Conservation (phyloP, 2,888 invertebrate species). For the Drosophila formosana region DNA sequence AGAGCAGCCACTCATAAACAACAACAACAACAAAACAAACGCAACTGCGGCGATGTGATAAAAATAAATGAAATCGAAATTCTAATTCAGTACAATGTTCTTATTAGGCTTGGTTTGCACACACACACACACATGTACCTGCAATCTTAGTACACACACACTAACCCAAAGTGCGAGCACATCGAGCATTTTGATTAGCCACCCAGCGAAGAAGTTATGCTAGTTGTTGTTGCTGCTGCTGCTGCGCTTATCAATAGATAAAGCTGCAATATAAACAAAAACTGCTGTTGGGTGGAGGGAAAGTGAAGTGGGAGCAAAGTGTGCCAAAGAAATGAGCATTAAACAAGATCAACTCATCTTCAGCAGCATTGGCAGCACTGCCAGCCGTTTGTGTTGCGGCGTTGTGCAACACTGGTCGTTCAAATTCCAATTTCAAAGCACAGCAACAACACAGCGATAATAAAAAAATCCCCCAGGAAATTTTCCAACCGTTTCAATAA, state of each 20-base stretch:
- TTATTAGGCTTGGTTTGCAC: conserved; percentile 35
- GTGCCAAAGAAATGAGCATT: not conserved
- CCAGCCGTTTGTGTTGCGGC: not conserved
- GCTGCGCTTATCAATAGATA: conserved; percentile 42
- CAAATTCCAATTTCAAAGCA: conserved; percentile 27
- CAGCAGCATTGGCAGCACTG: conserved; percentile 23
- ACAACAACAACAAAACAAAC: conserved; percentile 26
- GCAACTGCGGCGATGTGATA: conserved; percentile 41
- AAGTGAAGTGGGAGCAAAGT: conserved; percentile 14
- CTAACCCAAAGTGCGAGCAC: not conserved
- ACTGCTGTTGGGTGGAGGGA: not conserved
- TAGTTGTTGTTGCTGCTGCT: not conserved
- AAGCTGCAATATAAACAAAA: conserved; percentile 37
- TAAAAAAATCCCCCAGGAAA: conserved; percentile 36
- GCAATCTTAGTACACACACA: conserved; percentile 5
- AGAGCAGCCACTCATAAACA: conserved; percentile 47
- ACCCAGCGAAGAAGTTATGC: not conserved
- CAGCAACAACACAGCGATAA: not conserved
- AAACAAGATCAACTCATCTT: conserved; percentile 12
- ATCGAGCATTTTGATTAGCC: conserved; percentile 62
- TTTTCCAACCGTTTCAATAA: too few relatives aligned
- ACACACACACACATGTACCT: not conserved
- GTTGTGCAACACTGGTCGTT: conserved; percentile 32
- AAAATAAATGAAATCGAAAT: conserved; percentile 58
- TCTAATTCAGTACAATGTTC: conserved; percentile 57